Evolutionary conservation across 2,113 vertebrate genomes (phyloP), one percentile per base, ranked within the genome.

Genomic region (Eulemur rufifrons): DNA sequence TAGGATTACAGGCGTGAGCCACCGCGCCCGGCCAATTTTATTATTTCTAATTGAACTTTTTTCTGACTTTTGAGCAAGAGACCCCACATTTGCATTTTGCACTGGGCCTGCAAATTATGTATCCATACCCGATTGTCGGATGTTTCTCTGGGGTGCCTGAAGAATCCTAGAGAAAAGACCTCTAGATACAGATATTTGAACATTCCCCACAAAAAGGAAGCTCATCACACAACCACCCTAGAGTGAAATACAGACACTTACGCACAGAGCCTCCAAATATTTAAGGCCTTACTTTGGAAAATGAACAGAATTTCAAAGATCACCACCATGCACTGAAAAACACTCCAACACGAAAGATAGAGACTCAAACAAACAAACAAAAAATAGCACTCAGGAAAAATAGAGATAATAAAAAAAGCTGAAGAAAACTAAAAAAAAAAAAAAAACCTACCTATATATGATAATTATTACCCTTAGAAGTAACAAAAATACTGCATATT

Each of bases 271-370:
- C 21, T 94, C n/a, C 39, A 68, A 52, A 76, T 84, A 61, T 52
- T 80, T 89, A 69, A 54, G 54, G 17, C 4, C 20, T 88, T 66
- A 77, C 3, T 91, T 13, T 97, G 78, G 23, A 85, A 85, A 32
- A 84, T 76, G 37, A 91, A 37, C 29, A 89, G 50, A 86, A 73
- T 86, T 92, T 92, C 50, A 68, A 73, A 81, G 73, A 61, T 89
- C 23, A 68, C 39, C 25, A 42, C 39, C 27, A 45, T 80, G 59
- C 2, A 37, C 0, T 88, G 32, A 54, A 69, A 71, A 71, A 47
- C 0, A 56, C 27, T 6, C 2, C 34, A 64, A 25, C 11, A 14
- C 37, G 25, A 92, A 84, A 92, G 54, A 73, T 14, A 71, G 50
- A 63, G 54, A 15, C 32, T 61, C 47, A 84, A 56, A n/a, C 37